Percentiles rank a stretch among this genome's conserved stretches.
These are phyloP conservation scores for Seriola dumerili DNA, from an alignment of 2,113 vertebrate genomes.

Conservation along the genomic window DNA sequence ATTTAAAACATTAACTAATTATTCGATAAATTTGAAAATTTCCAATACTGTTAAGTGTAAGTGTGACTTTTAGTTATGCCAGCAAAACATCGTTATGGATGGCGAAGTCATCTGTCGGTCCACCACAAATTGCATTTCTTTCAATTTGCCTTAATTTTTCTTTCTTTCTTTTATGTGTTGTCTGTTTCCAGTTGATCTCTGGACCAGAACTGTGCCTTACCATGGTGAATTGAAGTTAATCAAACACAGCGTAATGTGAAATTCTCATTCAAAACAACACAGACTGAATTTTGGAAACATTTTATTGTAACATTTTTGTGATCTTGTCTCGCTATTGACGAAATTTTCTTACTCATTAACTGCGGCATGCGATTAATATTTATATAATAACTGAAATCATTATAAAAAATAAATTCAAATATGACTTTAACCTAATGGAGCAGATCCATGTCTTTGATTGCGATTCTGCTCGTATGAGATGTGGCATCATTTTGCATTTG, in stretches of 20 bases:
- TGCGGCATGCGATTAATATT: background rate
- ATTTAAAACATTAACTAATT: background rate
- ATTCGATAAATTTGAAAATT: background rate
- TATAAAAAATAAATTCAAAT: background rate
- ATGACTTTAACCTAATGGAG: background rate
- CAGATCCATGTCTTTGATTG: background rate
- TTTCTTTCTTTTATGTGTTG: background rate
- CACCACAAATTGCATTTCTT: background rate
- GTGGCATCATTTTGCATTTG: slow-evolving; percentile 39
- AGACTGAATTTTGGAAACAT: background rate
- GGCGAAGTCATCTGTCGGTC: background rate
- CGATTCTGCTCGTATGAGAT: background rate
- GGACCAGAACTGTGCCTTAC: background rate
- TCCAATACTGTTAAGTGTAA: background rate
- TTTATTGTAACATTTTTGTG: background rate
- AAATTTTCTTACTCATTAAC: background rate
- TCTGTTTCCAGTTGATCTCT: background rate
- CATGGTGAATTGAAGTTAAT: background rate
- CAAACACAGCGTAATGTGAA: background rate
- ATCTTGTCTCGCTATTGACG: background rate
- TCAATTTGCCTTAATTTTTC: background rate
- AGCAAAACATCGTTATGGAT: background rate
- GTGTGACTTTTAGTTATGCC: background rate
- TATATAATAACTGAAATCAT: background rate
- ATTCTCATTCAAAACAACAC: background rate